These are phyloP conservation scores for Tetragnatha versicolor DNA, from an alignment of 1,140 invertebrate species.

Conservation along the genomic window DNA sequence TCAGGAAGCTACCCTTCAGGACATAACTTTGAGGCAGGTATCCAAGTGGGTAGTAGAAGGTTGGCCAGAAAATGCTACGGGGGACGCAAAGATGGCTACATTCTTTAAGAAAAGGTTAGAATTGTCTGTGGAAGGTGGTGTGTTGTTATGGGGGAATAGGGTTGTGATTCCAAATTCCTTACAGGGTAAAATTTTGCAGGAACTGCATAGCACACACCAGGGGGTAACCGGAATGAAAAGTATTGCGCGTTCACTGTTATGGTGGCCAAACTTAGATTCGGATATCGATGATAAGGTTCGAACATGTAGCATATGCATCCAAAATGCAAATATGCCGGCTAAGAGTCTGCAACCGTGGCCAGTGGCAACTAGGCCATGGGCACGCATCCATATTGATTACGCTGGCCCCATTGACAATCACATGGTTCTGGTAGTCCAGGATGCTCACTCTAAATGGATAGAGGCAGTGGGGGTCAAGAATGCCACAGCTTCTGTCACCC, in stretches of 20 bases:
- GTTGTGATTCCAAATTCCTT: background rate
- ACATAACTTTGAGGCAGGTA: background rate
- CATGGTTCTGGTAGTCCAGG: slow-evolving; percentile 9
- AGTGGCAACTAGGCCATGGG: background rate
- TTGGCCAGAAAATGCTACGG: background rate
- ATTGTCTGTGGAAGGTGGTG: background rate
- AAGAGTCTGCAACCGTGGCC: background rate
- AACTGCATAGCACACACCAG: slow-evolving; percentile 23
- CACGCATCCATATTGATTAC: slow-evolving; percentile 3
- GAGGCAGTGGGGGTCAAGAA: background rate
- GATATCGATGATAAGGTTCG: background rate
- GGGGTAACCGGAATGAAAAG: slow-evolving; percentile 14
- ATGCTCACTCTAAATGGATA: slow-evolving; percentile 30
- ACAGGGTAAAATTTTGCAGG: background rate
- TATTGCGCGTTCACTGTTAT: slow-evolving; percentile 18
- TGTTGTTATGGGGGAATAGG: slow-evolving; percentile 7
- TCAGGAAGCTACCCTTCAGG: background rate
- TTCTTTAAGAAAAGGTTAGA: slow-evolving; percentile 13
- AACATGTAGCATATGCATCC: background rate
- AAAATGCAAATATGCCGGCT: slow-evolving; percentile 9
- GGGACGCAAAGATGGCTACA: background rate
- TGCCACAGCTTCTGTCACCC: background rate
- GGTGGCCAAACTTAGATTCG: slow-evolving; percentile 22
- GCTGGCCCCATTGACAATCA: slow-evolving; percentile 10
- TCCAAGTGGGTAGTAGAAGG: background rate